Base-by-base conservation (phyloP, 2,797 vertebrate genomes). In the Graptemys geographica region DNA sequence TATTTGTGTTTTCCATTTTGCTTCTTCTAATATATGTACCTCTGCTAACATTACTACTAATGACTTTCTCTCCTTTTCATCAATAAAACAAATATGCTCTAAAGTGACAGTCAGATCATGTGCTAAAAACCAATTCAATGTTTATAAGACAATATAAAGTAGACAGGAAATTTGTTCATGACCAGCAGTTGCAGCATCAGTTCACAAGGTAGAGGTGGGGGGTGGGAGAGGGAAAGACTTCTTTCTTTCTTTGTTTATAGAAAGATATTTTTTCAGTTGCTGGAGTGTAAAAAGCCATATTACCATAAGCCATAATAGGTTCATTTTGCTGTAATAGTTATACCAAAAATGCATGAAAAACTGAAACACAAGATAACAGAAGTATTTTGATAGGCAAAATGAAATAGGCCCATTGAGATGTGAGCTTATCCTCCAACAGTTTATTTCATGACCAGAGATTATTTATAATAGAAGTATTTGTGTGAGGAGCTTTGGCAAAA, bases 21-120 rank as follows among this genome's bases (percentile, higher is more conserved):
- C 28, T 92, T 25, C 59, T 94, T 87, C 82, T 79, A 84, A 88
- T 85, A 84, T 33, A 87, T 41, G 18, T 52, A 97, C 83, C 85
- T 96, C 86, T 90, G 62, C 83, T 87, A 90, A 51, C 44, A 79
- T 72, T 92, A 65, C 83, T 94, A 89, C 78, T 97, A 96, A 90
- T 93, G 81, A 96, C 87, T 95, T 97, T 95, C 51, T 90, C 23
- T 92, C 82, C 84, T 97, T 97, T 95, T 95, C 87, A 89, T 95
- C 91, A 89, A 92, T 96, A 93, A 93, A 96, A 96, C 44, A 85
- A 85, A 9, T 4, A 89, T 94, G 81, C 16, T 97, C 76, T 79
- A 23, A 74, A 97, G 12, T 89, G 90, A 81, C 93, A 93, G 81
- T 49, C 88, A 91, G 92, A 94, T 89, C 88, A 93, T 86, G 79